Conservation (phyloP, 2,888 invertebrate species). For the Eubasilissa splendida region DNA sequence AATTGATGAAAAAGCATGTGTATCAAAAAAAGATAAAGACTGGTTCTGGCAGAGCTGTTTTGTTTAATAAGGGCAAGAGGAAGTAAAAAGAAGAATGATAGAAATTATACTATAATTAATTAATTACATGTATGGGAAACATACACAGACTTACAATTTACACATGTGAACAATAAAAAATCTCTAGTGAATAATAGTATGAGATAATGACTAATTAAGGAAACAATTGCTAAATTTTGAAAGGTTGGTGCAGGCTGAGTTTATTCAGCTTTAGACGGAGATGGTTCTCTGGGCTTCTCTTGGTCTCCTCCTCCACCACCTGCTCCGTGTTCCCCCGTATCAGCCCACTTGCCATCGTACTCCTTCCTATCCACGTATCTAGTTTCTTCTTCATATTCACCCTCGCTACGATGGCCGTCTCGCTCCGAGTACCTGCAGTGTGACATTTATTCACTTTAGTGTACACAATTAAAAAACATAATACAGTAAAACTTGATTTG, state of each 20-base stretch:
- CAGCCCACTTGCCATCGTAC: constrained; percentile 79
- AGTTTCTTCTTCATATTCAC: constrained; percentile 70
- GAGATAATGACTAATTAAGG: constrained; percentile 11
- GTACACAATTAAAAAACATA: too few relatives aligned
- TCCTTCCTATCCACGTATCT: constrained; percentile 76
- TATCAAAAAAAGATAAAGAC: too few relatives aligned
- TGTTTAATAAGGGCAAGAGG: too few relatives aligned
- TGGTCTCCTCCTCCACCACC: constrained; percentile 53
- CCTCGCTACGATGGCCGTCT: constrained; percentile 70
- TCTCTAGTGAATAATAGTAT: constrained; percentile 2
- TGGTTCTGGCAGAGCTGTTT: too few relatives aligned
- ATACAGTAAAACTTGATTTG: too few relatives aligned
- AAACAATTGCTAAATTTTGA: constrained; percentile 1
- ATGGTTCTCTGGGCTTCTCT: constrained; percentile 49
- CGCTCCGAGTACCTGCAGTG: constrained; percentile 69
- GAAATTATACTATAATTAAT: not conserved
- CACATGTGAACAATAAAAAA: constrained; percentile 21
- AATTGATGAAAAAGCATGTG: too few relatives aligned
- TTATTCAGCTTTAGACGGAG: constrained; percentile 52
- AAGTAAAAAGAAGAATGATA: not conserved
- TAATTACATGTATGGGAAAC: constrained; percentile 27
- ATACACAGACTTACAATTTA: constrained; percentile 18
- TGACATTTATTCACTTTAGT: not conserved
- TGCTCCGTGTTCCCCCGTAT: constrained; percentile 68
- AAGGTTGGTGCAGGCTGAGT: not conserved